Evolutionary conservation across 2,888 invertebrate species (phyloP).

Genomic region (Lysandra coridon): DNA sequence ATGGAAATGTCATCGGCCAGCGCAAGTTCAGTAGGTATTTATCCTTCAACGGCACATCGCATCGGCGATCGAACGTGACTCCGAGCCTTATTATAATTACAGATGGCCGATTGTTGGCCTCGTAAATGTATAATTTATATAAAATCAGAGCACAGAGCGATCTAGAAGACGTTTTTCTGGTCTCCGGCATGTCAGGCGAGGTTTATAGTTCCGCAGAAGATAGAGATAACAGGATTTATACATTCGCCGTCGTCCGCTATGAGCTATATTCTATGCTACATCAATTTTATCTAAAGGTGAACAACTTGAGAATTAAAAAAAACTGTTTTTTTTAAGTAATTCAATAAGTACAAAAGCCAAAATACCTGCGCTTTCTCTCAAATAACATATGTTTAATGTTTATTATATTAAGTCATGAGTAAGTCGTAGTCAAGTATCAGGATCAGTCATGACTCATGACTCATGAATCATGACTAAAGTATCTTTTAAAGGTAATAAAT

Average conservation of each 20-base stretch:
- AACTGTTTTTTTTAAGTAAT: no score
- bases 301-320: no score
- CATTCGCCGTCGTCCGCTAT: conserved; percentile 3
- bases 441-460: no score
- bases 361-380: no score
- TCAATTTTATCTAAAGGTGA: not conserved
- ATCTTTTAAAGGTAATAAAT: conserved; percentile 1
- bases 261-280: not conserved
- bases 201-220: conserved; percentile 29
- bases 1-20: conserved; percentile 31
- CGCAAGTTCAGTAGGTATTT: conserved; percentile 42
- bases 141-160: conserved; percentile 63
- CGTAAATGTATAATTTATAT: conserved; percentile 77
- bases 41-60: conserved; percentile 46
- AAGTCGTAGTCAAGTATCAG: no score
- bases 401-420: no score
- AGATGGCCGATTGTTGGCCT: conserved; percentile 75
- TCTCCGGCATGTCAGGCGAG: conserved; percentile 40
- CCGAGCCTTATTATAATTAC: conserved; percentile 75
- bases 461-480: conserved; percentile 45
- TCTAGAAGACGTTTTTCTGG: conserved; percentile 53
- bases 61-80: conserved; percentile 65
- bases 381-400: no score
- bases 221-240: conserved; percentile 25
- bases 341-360: no score